Base-by-base conservation (phyloP, 2,113 vertebrate genomes). In the Oryzias javanicus region DNA sequence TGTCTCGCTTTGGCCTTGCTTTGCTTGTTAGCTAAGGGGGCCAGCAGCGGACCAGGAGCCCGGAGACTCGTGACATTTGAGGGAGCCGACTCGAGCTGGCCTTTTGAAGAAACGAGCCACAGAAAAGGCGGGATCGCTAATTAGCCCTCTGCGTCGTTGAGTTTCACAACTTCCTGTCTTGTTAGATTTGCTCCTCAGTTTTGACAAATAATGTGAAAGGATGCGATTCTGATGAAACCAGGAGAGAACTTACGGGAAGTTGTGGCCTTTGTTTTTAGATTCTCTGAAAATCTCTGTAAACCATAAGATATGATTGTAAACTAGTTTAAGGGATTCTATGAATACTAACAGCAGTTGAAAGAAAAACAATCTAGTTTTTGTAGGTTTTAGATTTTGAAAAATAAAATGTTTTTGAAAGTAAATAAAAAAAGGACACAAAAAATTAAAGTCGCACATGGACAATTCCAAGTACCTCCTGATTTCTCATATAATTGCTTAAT, bases 61-160 rank as follows among this genome's bases (percentile, higher is more conserved):
- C 51, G 22, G 72, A 89, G 83, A 90, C 82, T 1, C 55, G 52
- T 91, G 89, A 90, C 89, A 89, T 91, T 91, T 89, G 41, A 71
- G 74, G 74, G 63, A 85, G 76, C 75, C 65, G 45, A 67, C 77
- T 61, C 49, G 78, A 81, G 65, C 68, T 89, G 89, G 83, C 87
- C 88, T 90, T 91, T 86, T 85, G 80, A 86, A 84, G 70, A 67
- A 86, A 74, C 70, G 56, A 80, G 79, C 78, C 71, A 61, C 73
- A 18, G 55, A 67, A 68, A 22, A 76, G 74, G 78, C 78, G 63
- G 66, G 81, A 81, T 83, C 76, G 67, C 81, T 86, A 88, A 89
- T 91, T 89, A 89, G 80, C 77, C 67, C 60, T 42, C 61, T 53
- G 70, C 70, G 53, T 86, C 74, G 57, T 63, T 14, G 18, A 75